Percentiles rank a stretch among this genome's conserved stretches.
phyloP scores from a whole-genome alignment of 2,888 invertebrate genomes.

The Siphonodentalium dalli region DNA sequence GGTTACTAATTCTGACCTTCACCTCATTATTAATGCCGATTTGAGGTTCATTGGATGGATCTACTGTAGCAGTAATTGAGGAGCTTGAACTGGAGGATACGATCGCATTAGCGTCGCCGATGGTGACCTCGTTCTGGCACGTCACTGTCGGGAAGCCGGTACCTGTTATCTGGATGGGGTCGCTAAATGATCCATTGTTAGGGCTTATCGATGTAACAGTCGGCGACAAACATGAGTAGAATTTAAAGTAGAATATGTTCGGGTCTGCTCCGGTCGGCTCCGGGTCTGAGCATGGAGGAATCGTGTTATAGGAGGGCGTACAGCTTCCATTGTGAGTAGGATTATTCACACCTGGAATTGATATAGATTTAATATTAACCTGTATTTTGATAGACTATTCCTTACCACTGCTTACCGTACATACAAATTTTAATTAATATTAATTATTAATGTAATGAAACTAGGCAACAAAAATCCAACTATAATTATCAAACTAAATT shows the following conservation, averaged over 20 bases:
- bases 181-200: constrained; percentile 34
- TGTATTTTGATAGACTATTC: too few species aligned
- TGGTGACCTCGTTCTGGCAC: constrained; percentile 43
- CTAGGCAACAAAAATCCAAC: too few species aligned
- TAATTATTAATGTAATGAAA: too few species aligned
- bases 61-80: constrained; percentile 26
- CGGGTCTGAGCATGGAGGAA: constrained; percentile 30
- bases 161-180: constrained; percentile 35
- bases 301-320: constrained; percentile 16
- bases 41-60: constrained; percentile 15
- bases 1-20: constrained; percentile 29
- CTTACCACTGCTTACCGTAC: too few species aligned
- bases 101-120: constrained; percentile 28
- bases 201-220: constrained; percentile 23
- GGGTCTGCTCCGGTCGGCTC: constrained; percentile 20
- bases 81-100: constrained; percentile 16
- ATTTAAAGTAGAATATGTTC: constrained; percentile 36
- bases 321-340: constrained; percentile 31
- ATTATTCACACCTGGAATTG: constrained; percentile 30
- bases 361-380: background rate
- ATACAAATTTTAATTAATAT: too few species aligned
- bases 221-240: constrained; percentile 38
- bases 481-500: too few species aligned
- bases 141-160: constrained; percentile 31
- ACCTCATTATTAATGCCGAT: constrained; percentile 30